Conservation (phyloP, 2,113 vertebrate species). For the Rhadina sibilatrix region DNA sequence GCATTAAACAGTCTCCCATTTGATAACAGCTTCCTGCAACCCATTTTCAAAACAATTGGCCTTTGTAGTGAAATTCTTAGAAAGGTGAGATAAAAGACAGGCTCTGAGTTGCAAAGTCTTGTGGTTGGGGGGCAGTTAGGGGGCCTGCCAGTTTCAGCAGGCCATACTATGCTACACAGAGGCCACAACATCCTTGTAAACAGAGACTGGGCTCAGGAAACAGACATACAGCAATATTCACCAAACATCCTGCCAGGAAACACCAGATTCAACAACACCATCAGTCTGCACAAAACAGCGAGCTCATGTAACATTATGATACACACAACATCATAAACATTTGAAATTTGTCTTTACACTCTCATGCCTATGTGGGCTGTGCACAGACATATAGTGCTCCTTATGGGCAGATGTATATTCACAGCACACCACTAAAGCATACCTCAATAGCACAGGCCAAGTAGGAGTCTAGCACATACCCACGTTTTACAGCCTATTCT, state of each 20-base stretch:
- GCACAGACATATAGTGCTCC: background rate
- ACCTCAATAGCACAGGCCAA: background rate
- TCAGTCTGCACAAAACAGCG: constrained; percentile 15
- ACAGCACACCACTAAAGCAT: background rate
- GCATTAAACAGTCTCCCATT: background rate
- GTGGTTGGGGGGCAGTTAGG: background rate
- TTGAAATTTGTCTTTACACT: background rate
- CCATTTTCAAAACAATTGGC: constrained; percentile 22
- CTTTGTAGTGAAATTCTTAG: constrained; percentile 61
- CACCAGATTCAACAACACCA: constrained; percentile 70
- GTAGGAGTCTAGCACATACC: background rate
- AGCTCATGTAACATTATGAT: background rate
- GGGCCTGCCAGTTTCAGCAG: background rate
- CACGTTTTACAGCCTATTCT: background rate
- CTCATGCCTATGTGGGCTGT: background rate
- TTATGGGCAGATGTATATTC: background rate
- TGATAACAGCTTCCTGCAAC: background rate
- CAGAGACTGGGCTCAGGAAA: constrained; percentile 76
- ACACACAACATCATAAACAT: background rate
- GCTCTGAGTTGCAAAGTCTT: background rate
- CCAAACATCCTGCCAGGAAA: constrained; percentile 85
- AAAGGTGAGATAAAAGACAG: constrained; percentile 54
- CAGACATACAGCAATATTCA: constrained; percentile 74
- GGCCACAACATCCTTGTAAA: constrained; percentile 71
- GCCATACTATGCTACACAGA: background rate